phyloP scores from a whole-genome alignment of 2,888 invertebrate species.

The Notodonta ziczac region DNA sequence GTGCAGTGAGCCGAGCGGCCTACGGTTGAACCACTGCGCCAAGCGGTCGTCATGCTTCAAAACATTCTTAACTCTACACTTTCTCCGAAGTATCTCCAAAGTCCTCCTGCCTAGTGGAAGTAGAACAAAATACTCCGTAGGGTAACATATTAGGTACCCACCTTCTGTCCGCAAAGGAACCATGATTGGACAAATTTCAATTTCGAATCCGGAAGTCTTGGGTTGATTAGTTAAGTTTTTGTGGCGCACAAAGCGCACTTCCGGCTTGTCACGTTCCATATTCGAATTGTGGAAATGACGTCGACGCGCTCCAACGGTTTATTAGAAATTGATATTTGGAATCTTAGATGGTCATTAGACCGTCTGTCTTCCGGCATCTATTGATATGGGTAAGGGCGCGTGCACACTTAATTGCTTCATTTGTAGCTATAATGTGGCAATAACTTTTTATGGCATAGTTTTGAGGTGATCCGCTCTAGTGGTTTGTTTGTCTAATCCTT shows the following conservation, averaged over 20 bases:
- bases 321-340: constrained; percentile 82
- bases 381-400: constrained; percentile 66
- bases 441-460: constrained; percentile 41
- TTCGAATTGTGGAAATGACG: constrained; percentile 63
- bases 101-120: too few relatives aligned
- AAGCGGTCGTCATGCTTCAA: too few relatives aligned
- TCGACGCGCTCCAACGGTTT: constrained; percentile 69
- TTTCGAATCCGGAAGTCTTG: constrained; percentile 67
- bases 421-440: constrained; percentile 70
- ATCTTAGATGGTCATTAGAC: constrained; percentile 78
- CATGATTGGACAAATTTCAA: constrained; percentile 70
- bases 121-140: too few relatives aligned
- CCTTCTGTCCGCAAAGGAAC: constrained; percentile 64
- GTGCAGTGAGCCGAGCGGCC: too few relatives aligned
- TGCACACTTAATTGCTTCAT: constrained; percentile 81
- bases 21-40: too few relatives aligned
- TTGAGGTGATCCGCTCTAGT: constrained; percentile 60
- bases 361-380: constrained; percentile 77
- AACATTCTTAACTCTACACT: too few relatives aligned
- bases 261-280: constrained; percentile 68
- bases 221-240: constrained; percentile 78
- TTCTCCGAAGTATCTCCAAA: too few relatives aligned
- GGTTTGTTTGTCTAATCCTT: constrained; percentile 35
- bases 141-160: constrained; percentile 36
- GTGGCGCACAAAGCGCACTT: constrained; percentile 68